Evolutionary conservation across 2,797 vertebrate species (phyloP).

Genomic region (Enteromius fasciolatus): DNA sequence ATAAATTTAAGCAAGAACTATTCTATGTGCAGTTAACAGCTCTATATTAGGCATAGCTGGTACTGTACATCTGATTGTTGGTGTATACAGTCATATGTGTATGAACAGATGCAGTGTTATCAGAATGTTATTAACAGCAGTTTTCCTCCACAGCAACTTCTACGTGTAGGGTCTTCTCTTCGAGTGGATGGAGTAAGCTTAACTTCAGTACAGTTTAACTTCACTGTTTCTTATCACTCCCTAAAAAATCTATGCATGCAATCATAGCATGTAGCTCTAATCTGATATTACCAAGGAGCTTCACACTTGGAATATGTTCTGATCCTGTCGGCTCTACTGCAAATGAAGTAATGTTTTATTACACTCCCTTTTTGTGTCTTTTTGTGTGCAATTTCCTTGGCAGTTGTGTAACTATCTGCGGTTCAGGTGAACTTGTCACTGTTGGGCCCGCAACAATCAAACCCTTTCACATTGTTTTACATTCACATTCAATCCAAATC

Average conservation of each 20-base stretch:
- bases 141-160: slow-evolving; percentile 59
- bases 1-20: not conserved
- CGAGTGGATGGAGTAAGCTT: slow-evolving; percentile 65
- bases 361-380: slow-evolving; percentile 28
- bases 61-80: not conserved
- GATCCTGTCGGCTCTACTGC: slow-evolving; percentile 9
- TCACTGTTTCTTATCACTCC: slow-evolving; percentile 18
- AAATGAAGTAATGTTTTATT: slow-evolving; percentile 13
- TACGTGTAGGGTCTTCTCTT: slow-evolving; percentile 63
- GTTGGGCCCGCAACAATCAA: not conserved
- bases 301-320: slow-evolving; percentile 26
- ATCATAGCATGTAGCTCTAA: slow-evolving; percentile 58
- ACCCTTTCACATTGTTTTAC: not conserved
- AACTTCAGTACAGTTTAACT: slow-evolving; percentile 34
- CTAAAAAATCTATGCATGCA: slow-evolving; percentile 55
- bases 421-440: not conserved
- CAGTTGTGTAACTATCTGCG: not conserved
- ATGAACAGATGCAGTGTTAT: not conserved
- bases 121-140: slow-evolving; percentile 46
- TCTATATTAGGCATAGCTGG: too few species aligned
- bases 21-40: not conserved
- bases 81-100: not conserved
- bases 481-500: not conserved
- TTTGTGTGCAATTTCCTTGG: slow-evolving; percentile 33
- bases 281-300: slow-evolving; percentile 27